These are phyloP conservation scores for Stegostoma tigrinum DNA, from an alignment of 2,113 vertebrate species.

Conservation along the genomic window DNA sequence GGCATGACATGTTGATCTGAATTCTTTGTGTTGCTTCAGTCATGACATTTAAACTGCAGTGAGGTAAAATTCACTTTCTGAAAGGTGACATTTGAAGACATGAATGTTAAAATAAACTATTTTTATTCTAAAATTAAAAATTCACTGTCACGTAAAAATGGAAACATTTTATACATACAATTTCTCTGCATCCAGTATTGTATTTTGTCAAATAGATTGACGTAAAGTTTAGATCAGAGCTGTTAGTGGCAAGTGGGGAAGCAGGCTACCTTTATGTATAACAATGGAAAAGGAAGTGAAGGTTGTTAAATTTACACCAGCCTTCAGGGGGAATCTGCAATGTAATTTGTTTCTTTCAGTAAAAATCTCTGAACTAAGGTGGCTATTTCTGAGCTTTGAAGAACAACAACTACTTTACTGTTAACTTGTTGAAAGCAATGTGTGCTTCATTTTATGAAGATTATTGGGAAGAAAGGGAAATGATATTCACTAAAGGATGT, in stretches of 20 bases:
- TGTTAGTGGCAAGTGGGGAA: slow-evolving; percentile 26
- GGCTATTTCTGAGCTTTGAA: background rate
- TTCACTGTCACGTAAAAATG: background rate
- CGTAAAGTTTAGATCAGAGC: slow-evolving; percentile 3
- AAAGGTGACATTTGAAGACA: slow-evolving; percentile 12
- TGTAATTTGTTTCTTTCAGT: background rate
- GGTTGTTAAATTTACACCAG: slow-evolving; percentile 43
- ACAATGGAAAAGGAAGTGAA: slow-evolving; percentile 35
- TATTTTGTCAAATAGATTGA: slow-evolving; percentile 7
- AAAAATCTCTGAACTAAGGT: background rate
- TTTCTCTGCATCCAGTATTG: no score
- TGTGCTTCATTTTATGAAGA: background rate
- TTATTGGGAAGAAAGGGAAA: background rate
- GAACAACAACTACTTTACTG: background rate
- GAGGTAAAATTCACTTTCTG: slow-evolving; percentile 2
- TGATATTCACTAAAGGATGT: background rate
- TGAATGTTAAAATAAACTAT: background rate
- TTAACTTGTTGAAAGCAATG: background rate
- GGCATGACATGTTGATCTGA: background rate
- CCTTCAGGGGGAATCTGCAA: slow-evolving; percentile 43
- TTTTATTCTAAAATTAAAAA: background rate
- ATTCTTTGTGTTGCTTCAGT: slow-evolving; percentile 7
- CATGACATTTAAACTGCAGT: slow-evolving; percentile 17
- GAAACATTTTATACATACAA: background rate
- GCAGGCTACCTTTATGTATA: slow-evolving; percentile 39